Evolutionary conservation across 2,888 invertebrate species (phyloP), one percentile per base, ranked within the genome.

Genomic region (Rotaria magnacalcarata): DNA sequence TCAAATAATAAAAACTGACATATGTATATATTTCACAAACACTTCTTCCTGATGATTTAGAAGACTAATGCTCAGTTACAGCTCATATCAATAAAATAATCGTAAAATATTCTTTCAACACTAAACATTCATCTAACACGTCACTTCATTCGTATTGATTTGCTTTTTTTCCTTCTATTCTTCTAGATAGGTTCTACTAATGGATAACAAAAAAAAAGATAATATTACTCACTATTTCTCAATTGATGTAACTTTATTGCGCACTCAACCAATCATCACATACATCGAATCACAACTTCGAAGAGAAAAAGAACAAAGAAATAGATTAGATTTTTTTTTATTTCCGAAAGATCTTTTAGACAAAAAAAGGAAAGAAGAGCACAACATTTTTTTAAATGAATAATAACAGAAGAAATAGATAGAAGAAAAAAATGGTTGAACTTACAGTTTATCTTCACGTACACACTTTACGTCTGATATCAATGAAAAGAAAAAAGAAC

Each of bases 301-400:
- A 16, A 52, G 50, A 50, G 7, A 56, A 24, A 56, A 27, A 19
- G 5, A 19, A 67, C 27, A 67, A 67, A 67, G 67, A 67, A 67
- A 67, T 27, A 1, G 14, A 67, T 67, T 67, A 34, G 34, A 14
- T n/a, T 67, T n/a, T 67, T 67, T 67, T 67, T 67, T 67, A 67
- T 67, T 67, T 67, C 34, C 67, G 34, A 34, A 67, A 67, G 67
- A 67, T 67, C 19, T 67, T 67, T 67, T 27, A 41, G 67, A 67
- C 34, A 19, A 67, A 67, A 27, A 41, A 34, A 67, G 52, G 16
- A 16, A 54, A 16, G 5, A 34, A 67, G 27, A 41, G 19, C 27
- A 67, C 67, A 67, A 27, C 11, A 34, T 34, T 11, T 67, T 67
- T 67, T 52, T 54, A 54, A 54, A 54, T 34, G 67, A 27, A 34